A percentile compares a stretch with the other conserved stretches of the same genome.
phyloP scores from a whole-genome alignment of 2,113 vertebrate species.

The Craseonycteris thonglongyai region DNA sequence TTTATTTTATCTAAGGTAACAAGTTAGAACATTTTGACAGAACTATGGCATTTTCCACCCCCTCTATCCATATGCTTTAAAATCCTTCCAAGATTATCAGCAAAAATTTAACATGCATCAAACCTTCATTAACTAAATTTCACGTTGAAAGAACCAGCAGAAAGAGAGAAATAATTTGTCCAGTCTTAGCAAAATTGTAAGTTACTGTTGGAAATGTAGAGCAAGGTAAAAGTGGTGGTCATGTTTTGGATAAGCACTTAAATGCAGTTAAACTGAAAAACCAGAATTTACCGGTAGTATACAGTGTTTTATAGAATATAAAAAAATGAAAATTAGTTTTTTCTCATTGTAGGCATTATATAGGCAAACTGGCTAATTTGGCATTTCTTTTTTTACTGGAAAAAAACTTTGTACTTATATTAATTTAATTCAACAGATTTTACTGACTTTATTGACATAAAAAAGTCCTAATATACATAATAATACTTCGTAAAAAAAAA shows the following conservation, averaged over 20 bases:
- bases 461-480: not conserved
- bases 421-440: not conserved
- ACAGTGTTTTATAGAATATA: not conserved
- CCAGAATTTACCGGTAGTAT: not conserved
- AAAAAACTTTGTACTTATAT: not conserved
- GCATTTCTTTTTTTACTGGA: not conserved
- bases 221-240: not conserved
- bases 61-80: not conserved
- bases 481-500: not conserved
- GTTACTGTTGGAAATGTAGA: not conserved
- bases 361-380: conserved; percentile 11
- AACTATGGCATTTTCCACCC: not conserved
- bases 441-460: not conserved
- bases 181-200: not conserved
- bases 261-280: not conserved
- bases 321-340: not conserved
- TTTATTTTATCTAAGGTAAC: conserved; percentile 16
- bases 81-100: conserved; percentile 1
- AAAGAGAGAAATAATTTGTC: not conserved
- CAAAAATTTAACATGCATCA: not conserved
- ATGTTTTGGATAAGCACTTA: not conserved
- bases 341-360: not conserved
- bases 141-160: not conserved
- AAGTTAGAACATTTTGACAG: conserved; percentile 18
- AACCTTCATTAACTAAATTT: conserved; percentile 17